Base-by-base conservation (phyloP, 2,888 invertebrate species). In the Patella caerulea region DNA sequence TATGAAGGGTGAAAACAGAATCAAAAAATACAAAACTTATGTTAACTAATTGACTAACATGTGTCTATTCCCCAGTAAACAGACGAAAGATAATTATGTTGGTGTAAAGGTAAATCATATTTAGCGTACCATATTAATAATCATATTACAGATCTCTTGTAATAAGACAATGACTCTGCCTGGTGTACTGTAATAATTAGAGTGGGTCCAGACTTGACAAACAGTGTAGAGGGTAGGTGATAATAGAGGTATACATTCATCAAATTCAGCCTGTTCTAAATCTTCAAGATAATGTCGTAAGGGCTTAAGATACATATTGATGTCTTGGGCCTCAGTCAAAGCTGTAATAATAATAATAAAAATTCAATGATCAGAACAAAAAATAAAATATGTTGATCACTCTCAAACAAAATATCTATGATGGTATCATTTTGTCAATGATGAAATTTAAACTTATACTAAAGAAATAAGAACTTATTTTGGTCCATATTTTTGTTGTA, bases 181-280 rank as follows among this genome's bases (percentile, higher is more conserved):
- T 0, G 97, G 96, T 88, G 95, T 96, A 91, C 97, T 96, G 91
- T 98, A 98, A 89, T 96, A 96, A 72, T 91, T 87, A 0, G 97
- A 97, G 89, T 96, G 95, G 54, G 96, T 94, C 98, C 98, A 98
- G 71, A 97, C 94, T 86, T 97, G 93, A 87, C 97, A 97, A 69
- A 98, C 94, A 0, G 95, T 94, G 87, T 98, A 96, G 93, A 98
- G 95, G 82, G 96, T 91, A 0, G 96, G 96, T 65, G 95, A 94
- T 86, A 98, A 94, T 73, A 96, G 91, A 1, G 95, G 94, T 83
- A 85, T 86, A 75, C 87, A 83, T 73, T 90, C 88, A 78, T 91
- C 90, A 86, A 91, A 92, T 73, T 92, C 92, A 24, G 90, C 88
- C 81, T 91, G 90, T 83, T 98, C 93, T 52, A 94, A 93, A 19